Conservation (phyloP, 2,888 invertebrate genomes). For the Nomada hirtipes region DNA sequence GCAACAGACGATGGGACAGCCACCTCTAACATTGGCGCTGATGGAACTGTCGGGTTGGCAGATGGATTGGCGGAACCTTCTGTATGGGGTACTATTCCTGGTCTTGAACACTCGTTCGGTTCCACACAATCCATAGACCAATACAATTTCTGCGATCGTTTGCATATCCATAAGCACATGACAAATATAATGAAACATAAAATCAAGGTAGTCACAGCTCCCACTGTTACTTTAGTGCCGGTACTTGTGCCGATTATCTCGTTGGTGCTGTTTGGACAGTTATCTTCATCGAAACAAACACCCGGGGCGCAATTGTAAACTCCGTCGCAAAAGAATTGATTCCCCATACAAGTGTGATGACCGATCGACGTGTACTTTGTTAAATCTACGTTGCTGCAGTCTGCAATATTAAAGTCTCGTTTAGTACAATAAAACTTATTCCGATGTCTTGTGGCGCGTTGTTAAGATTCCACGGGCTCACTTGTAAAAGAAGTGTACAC, state of each 20-base stretch:
- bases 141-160: constrained; percentile 84
- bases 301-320: constrained; percentile 84
- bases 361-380: constrained; percentile 71
- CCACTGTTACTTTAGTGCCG: constrained; percentile 84
- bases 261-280: constrained; percentile 76
- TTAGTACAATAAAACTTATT: neutral
- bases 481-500: constrained; percentile 85
- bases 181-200: constrained; percentile 85
- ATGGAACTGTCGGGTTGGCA: constrained; percentile 73
- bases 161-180: constrained; percentile 85
- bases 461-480: constrained; percentile 62
- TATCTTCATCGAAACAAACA: constrained; percentile 84
- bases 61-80: constrained; percentile 72
- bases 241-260: constrained; percentile 72
- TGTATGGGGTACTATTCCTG: constrained; percentile 70
- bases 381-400: constrained; percentile 70
- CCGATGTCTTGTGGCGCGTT: neutral
- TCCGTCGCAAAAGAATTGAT: constrained; percentile 84
- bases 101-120: constrained; percentile 68
- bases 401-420: constrained; percentile 61
- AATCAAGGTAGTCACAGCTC: constrained; percentile 84
- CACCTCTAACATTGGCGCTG: constrained; percentile 82
- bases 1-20: constrained; percentile 80
- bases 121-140: constrained; percentile 85
- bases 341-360: constrained; percentile 82